Evolutionary conservation across 2,797 vertebrate species (phyloP).

Genomic region (Muraenolepis orangiensis): DNA sequence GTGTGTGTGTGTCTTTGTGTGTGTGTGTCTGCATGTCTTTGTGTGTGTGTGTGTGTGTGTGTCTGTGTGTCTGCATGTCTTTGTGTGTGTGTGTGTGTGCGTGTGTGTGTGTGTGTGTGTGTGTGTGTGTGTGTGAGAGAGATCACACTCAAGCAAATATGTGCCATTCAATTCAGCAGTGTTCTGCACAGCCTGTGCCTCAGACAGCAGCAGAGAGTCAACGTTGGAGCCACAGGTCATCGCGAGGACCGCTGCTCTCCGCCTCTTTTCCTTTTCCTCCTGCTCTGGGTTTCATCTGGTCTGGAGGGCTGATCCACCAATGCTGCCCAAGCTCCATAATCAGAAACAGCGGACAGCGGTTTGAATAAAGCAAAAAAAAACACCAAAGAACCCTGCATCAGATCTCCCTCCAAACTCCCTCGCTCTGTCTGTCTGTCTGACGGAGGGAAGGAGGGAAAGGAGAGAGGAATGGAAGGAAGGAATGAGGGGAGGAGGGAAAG

Average conservation of each 20-base stretch:
- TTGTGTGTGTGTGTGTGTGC: too few relatives aligned
- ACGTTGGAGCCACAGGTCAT: constrained; percentile 48
- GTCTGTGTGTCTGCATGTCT: too few relatives aligned
- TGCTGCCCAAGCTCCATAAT: constrained; percentile 72
- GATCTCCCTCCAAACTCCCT: constrained; percentile 41
- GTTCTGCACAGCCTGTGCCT: too few relatives aligned
- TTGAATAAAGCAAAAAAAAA: too few relatives aligned
- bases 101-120: too few relatives aligned
- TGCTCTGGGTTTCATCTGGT: constrained; percentile 71
- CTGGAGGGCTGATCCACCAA: constrained; percentile 64
- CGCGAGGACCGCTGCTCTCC: constrained; percentile 37
- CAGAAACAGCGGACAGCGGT: constrained; percentile 65
- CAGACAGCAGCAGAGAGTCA: constrained; percentile 48
- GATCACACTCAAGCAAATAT: too few relatives aligned
- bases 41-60: too few relatives aligned
- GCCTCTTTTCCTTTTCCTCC: constrained; percentile 61
- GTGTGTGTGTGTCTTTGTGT: neutral
- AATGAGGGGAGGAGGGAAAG: neutral
- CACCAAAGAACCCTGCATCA: constrained; percentile 69
- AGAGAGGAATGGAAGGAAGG: constrained; percentile 13
- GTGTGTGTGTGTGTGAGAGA: too few relatives aligned
- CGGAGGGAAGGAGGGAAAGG: constrained; percentile 4
- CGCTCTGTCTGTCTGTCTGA: neutral
- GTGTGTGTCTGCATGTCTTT: too few relatives aligned
- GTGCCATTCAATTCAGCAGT: neutral